phyloP scores from a whole-genome alignment of 2,888 invertebrate genomes.

The Dryococelus australis region DNA sequence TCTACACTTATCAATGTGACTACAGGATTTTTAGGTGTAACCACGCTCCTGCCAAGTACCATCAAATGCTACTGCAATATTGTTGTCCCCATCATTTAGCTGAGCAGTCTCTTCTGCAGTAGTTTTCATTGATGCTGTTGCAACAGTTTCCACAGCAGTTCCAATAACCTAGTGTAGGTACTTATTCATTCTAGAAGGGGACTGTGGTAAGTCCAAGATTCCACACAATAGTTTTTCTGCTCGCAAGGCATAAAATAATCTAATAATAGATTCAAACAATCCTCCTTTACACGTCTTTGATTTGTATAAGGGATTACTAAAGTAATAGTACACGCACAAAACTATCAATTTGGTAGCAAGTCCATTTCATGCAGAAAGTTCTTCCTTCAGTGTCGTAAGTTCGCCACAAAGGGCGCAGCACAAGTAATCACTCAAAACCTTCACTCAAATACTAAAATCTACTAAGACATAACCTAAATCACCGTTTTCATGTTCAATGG shows the following conservation, averaged over 20 bases:
- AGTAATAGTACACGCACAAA: neutral
- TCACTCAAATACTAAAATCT: too few relatives aligned
- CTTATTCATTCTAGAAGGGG: neutral
- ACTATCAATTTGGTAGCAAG: too few relatives aligned
- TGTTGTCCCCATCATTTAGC: conserved; percentile 39
- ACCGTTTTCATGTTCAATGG: neutral
- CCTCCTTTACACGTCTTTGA: conserved; percentile 2
- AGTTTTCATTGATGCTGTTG: neutral
- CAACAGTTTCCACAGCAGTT: neutral
- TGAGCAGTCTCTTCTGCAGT: conserved; percentile 19
- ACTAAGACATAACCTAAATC: too few relatives aligned
- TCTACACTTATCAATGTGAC: conserved; percentile 42
- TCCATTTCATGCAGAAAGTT: neutral
- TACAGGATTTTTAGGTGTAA: conserved; percentile 40
- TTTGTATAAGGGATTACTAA: neutral
- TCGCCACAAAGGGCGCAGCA: neutral
- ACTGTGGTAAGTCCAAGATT: too few relatives aligned
- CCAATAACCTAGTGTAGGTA: neutral
- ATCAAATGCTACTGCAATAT: conserved; percentile 37
- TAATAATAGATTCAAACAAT: neutral
- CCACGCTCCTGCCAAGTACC: neutral
- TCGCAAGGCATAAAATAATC: neutral
- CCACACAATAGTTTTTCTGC: neutral
- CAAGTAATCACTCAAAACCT: neutral
- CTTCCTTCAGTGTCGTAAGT: neutral